These are phyloP conservation scores for Scaptomyza reducta DNA, from an alignment of 2,888 invertebrate genomes.

Conservation along the genomic window DNA sequence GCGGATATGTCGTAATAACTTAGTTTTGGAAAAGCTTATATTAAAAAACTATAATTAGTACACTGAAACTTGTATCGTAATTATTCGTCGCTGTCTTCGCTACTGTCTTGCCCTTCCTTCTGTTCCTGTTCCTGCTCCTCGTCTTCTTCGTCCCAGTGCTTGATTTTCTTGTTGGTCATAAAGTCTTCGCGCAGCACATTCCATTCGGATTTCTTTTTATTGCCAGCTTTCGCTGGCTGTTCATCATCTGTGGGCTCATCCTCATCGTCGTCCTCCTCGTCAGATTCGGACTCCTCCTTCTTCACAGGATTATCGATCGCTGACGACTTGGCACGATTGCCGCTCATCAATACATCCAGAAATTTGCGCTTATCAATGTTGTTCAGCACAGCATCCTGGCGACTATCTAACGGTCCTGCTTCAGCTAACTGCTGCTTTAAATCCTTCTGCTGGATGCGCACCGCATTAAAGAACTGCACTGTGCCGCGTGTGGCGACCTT, in stretches of 20 bases:
- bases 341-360: slow-evolving; percentile 91
- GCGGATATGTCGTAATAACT: slow-evolving; percentile 87
- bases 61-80: slow-evolving; percentile 33
- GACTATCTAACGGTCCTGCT: slow-evolving; percentile 90
- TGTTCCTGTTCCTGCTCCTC: slow-evolving; percentile 49
- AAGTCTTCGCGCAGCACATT: slow-evolving; percentile 91
- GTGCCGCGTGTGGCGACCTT: slow-evolving; percentile 97
- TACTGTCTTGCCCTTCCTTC: slow-evolving; percentile 20
- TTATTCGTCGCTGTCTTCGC: slow-evolving; percentile 49
- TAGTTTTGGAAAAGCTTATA: slow-evolving; percentile 6
- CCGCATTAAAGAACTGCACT: slow-evolving; percentile 96
- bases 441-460: slow-evolving; percentile 92
- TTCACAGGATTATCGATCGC: slow-evolving; percentile 85
- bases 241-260: slow-evolving; percentile 80
- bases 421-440: slow-evolving; percentile 89
- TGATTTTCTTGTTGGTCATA: slow-evolving; percentile 94
- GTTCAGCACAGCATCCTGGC: slow-evolving; percentile 90
- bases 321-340: slow-evolving; percentile 86
- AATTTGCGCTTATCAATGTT: slow-evolving; percentile 90
- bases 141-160: slow-evolving; percentile 94
- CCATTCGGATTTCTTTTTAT: slow-evolving; percentile 86
- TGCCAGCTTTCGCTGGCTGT: slow-evolving; percentile 12
- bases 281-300: slow-evolving; percentile 84
- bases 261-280: slow-evolving; percentile 77
- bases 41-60: slow-evolving; percentile 30